Percentiles rank a stretch among this genome's conserved stretches.
Evolutionary conservation across 30 jellyfish, hydroid and myxozoan species (phyloP).

Genomic region (Pelagia noctiluca): DNA sequence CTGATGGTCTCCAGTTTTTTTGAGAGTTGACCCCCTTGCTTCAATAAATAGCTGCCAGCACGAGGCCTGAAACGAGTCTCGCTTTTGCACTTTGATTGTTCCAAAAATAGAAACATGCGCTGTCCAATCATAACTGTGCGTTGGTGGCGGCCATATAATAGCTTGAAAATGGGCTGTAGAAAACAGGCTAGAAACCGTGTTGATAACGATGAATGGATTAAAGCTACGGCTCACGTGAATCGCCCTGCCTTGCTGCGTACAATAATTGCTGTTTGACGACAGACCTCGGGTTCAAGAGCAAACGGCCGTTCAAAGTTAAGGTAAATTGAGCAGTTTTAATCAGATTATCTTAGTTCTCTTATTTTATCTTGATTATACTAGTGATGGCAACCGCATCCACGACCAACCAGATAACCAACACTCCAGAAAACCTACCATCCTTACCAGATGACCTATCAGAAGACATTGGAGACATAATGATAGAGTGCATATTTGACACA

Average conservation of each 20-base stretch:
- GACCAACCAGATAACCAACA: too few relatives aligned
- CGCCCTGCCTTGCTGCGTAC: conserved; percentile 3
- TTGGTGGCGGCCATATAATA: not conserved
- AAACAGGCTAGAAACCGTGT: conserved; percentile 4
- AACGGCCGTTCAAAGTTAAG: not conserved
- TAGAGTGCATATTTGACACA: too few relatives aligned
- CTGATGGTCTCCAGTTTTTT: not conserved
- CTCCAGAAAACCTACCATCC: too few relatives aligned
- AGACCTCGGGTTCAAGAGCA: not conserved
- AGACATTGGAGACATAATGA: too few relatives aligned
- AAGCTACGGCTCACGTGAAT: not conserved
- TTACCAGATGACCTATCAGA: too few relatives aligned
- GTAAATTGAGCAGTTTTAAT: not conserved
- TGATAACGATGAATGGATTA: not conserved
- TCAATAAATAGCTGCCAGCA: not conserved
- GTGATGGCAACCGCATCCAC: too few relatives aligned
- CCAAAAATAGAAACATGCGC: not conserved
- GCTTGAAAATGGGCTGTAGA: not conserved
- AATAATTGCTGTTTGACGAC: not conserved
- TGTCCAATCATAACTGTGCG: not conserved
- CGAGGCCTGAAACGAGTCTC: conserved; percentile 2
- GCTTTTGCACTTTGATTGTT: not conserved
- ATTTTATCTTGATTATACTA: conserved; percentile 5
- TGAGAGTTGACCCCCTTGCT: not conserved
- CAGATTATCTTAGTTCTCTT: not conserved